A percentile compares a stretch with the other conserved stretches of the same genome.
Conservation (phyloP, 2,888 invertebrate species). For the Abrostola triplasia region DNA sequence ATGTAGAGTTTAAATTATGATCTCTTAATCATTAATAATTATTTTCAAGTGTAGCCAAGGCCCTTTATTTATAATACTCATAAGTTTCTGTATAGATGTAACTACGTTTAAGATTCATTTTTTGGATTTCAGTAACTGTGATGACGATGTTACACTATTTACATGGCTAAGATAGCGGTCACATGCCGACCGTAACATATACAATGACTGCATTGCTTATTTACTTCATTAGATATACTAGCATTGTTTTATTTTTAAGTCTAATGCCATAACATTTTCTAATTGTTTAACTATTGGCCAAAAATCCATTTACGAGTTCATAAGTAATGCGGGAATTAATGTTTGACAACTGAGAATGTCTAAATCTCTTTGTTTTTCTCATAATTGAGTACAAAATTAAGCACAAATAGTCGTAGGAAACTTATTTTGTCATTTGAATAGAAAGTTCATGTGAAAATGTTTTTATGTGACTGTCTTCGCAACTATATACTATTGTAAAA, state of each 20-base stretch:
- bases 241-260: slow-evolving; percentile 12
- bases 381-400: slow-evolving; percentile 66
- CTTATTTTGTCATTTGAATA: slow-evolving; percentile 39
- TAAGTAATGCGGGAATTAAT: slow-evolving; percentile 31
- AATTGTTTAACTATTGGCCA: neutral
- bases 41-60: slow-evolving; percentile 80
- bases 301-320: slow-evolving; percentile 19
- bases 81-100: slow-evolving; percentile 84
- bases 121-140: slow-evolving; percentile 71
- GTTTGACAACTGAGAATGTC: slow-evolving; percentile 32
- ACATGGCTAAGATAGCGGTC: slow-evolving; percentile 46
- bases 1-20: slow-evolving; percentile 86
- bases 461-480: slow-evolving; percentile 62
- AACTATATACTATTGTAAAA: slow-evolving; percentile 55
- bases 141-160: slow-evolving; percentile 62
- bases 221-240: slow-evolving; percentile 22
- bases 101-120: slow-evolving; percentile 69
- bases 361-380: slow-evolving; percentile 50
- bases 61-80: slow-evolving; percentile 88
- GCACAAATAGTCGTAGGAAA: slow-evolving; percentile 69
- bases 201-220: slow-evolving; percentile 41
- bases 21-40: slow-evolving; percentile 89
- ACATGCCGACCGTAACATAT: slow-evolving; percentile 42
- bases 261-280: slow-evolving; percentile 12
- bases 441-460: slow-evolving; percentile 30